A percentile compares a stretch with the other conserved stretches of the same genome.
phyloP scores from a whole-genome alignment of 2,797 vertebrate genomes.

The Hephaestus fuliginosus region DNA sequence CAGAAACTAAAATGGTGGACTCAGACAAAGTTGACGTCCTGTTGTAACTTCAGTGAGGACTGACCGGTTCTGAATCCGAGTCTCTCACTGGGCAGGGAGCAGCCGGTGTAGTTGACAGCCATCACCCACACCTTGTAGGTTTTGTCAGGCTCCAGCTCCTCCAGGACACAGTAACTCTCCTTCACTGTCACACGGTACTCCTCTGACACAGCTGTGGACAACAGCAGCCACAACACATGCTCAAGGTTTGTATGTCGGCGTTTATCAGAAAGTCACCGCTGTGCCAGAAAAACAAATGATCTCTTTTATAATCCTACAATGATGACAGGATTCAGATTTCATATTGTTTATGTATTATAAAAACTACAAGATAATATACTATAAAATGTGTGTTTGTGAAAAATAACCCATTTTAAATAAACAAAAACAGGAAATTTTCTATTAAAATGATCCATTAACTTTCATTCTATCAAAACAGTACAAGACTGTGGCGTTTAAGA shows the following conservation, averaged over 20 bases:
- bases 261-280: not conserved
- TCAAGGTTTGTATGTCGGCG: not conserved
- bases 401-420: not conserved
- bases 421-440: not conserved
- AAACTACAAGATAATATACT: not conserved
- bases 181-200: conserved; percentile 97
- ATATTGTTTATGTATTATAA: not conserved
- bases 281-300: not conserved
- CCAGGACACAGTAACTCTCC: conserved; percentile 95
- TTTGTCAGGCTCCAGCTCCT: conserved; percentile 94
- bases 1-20: not conserved
- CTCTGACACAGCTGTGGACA: conserved; percentile 89
- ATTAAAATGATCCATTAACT: not conserved
- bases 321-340: conserved; percentile 7
- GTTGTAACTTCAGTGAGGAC: conserved; percentile 52
- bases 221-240: conserved; percentile 3
- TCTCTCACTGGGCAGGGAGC: conserved; percentile 95
- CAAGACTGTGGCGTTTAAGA: not conserved
- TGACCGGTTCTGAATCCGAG: conserved; percentile 93
- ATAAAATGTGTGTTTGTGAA: not conserved
- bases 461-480: too few species aligned
- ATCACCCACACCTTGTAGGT: conserved; percentile 97
- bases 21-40: not conserved
- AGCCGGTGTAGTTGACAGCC: conserved; percentile 96
- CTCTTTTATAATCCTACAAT: not conserved